Conservation (phyloP, 1,140 invertebrate species). For the Neoseiulus cucumeris region DNA sequence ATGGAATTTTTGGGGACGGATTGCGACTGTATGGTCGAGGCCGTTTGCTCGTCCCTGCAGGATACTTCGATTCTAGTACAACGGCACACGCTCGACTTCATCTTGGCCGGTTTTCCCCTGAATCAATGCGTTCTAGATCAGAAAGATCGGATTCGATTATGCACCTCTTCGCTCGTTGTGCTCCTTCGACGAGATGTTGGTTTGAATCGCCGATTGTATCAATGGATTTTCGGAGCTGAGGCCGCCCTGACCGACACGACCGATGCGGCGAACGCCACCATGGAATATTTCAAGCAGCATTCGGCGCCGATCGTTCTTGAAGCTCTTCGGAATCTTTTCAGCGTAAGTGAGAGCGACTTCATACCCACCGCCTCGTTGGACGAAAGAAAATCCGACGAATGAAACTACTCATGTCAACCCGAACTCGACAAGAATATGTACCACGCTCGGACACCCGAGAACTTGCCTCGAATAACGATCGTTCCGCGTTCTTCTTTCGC, state of each 20-base stretch:
- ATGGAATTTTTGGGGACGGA: constrained; percentile 64
- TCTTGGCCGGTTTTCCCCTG: constrained; percentile 64
- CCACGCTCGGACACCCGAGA: too few species aligned
- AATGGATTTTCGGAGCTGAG: constrained; percentile 22
- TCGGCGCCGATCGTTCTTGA: constrained; percentile 2
- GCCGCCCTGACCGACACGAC: background rate
- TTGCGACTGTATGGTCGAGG: constrained; percentile 56
- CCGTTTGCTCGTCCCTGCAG: constrained; percentile 50
- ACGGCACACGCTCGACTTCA: constrained; percentile 60
- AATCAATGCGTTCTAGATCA: constrained; percentile 50
- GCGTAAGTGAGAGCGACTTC: background rate
- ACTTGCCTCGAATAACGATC: too few species aligned
- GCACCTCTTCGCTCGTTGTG: constrained; percentile 57
- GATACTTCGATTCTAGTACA: constrained; percentile 66
- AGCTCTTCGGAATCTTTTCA: background rate
- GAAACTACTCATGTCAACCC: too few species aligned
- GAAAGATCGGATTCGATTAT: constrained; percentile 50
- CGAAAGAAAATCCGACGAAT: too few species aligned
- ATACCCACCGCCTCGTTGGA: too few species aligned
- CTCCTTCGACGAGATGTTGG: constrained; percentile 76
- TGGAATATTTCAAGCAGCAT: constrained; percentile 2
- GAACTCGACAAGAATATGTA: too few species aligned
- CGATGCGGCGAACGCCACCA: background rate
- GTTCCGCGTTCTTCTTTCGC: background rate
- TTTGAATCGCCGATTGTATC: constrained; percentile 44